These are phyloP conservation scores for Oryzias celebensis DNA, from an alignment of 2,113 vertebrate genomes.

Conservation along the genomic window DNA sequence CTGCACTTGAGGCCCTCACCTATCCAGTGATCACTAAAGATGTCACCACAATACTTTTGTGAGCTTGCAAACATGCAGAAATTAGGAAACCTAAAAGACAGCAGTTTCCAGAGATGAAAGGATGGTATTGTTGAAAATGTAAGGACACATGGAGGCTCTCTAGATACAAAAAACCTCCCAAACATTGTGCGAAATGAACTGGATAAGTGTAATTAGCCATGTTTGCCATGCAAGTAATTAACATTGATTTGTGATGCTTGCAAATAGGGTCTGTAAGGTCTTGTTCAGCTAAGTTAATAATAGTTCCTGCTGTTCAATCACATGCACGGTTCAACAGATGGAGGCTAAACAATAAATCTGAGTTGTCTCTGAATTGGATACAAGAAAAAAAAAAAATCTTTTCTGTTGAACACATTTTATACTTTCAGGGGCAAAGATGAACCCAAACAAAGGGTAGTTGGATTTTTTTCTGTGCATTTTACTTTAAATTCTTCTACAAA, in stretches of 20 bases:
- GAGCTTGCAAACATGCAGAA: constrained; percentile 23
- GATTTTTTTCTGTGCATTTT: no score
- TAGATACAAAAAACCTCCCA: not conserved
- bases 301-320: constrained; percentile 6
- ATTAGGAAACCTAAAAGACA: constrained; percentile 35
- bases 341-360: not conserved
- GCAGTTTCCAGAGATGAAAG: constrained; percentile 35
- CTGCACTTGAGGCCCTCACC: not conserved
- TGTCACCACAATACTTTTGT: not conserved
- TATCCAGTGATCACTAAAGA: constrained; percentile 28
- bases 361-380: not conserved
- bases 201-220: constrained; percentile 33
- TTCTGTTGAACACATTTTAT: not conserved
- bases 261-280: constrained; percentile 39
- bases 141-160: constrained; percentile 18
- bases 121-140: constrained; percentile 43
- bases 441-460: no score
- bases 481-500: no score
- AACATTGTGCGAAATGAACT: constrained; percentile 16
- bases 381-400: not conserved
- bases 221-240: constrained; percentile 50
- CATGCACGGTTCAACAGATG: constrained; percentile 8
- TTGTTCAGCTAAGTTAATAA: constrained; percentile 28
- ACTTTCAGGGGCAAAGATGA: no score
- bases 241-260: constrained; percentile 34